phyloP scores from a whole-genome alignment of 2,113 vertebrate species.

The Poicephalus meyeri region DNA sequence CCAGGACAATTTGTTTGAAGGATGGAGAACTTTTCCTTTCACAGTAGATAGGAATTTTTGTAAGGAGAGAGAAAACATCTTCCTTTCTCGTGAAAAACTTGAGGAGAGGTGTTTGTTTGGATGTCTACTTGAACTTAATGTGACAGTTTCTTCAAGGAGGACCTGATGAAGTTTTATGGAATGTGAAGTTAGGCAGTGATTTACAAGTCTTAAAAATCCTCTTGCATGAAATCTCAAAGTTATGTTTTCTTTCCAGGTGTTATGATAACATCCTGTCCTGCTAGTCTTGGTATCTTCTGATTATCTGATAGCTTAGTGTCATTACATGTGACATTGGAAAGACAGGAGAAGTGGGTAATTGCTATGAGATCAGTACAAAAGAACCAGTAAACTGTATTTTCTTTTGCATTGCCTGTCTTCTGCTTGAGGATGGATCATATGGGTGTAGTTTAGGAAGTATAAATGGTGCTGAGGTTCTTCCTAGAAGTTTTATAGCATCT shows the following conservation, averaged over 20 bases:
- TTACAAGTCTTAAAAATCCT: neutral
- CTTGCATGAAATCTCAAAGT: neutral
- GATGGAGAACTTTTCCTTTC: neutral
- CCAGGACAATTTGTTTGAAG: neutral
- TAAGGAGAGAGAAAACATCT: neutral
- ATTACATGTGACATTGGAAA: neutral
- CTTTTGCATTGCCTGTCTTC: accelerated
- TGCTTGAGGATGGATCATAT: neutral
- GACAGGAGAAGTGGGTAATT: neutral
- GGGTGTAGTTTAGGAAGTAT: neutral
- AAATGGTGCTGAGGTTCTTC: neutral
- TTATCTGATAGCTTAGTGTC: neutral
- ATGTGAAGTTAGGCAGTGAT: neutral
- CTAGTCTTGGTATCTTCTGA: neutral
- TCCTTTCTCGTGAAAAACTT: neutral
- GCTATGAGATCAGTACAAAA: neutral
- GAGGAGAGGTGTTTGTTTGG: neutral
- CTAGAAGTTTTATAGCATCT: neutral
- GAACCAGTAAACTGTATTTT: neutral
- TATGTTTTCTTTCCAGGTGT: neutral
- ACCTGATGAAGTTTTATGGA: neutral
- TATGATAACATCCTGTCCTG: neutral
- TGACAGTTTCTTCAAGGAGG: neutral
- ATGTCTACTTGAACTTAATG: neutral
- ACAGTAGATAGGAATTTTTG: neutral